phyloP scores from a whole-genome alignment of 2,113 vertebrate species.

The Ranitomeya variabilis region DNA sequence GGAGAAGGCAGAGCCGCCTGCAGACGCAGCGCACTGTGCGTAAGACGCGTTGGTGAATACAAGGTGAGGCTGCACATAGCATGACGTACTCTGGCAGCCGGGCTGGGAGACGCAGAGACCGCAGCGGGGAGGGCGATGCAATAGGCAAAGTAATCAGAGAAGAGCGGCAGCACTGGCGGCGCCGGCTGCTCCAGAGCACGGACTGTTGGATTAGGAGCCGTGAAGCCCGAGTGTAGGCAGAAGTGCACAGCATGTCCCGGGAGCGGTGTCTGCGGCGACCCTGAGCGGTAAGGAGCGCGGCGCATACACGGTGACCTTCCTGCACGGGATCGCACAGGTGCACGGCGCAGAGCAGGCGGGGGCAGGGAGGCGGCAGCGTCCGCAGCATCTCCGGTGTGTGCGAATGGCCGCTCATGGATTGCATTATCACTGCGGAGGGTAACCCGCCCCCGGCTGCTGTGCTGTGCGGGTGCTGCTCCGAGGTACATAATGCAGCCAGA shows the following conservation, averaged over 20 bases:
- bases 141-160: conserved; percentile 55
- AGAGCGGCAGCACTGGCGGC: conserved; percentile 8
- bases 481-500: neutral
- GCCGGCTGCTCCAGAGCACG: conserved; percentile 59
- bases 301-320: neutral
- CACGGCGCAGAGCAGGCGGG: neutral
- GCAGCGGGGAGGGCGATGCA: conserved; percentile 63
- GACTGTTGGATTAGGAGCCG: conserved; percentile 34
- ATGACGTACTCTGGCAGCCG: conserved; percentile 64
- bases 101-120: conserved; percentile 61
- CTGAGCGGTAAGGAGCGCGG: conserved; percentile 36
- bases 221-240: conserved; percentile 9
- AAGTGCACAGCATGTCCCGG: conserved; percentile 42
- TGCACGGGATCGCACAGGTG: conserved; percentile 23
- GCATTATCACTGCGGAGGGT: neutral
- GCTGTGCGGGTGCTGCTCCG: neutral
- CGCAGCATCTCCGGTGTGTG: neutral
- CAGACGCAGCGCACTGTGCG: conserved; percentile 53
- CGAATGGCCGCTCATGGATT: conserved; percentile 1
- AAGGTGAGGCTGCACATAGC: conserved; percentile 67
- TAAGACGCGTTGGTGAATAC: conserved; percentile 65
- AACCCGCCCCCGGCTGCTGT: neutral
- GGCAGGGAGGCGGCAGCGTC: neutral
- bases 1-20: conserved; percentile 21
- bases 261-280: conserved; percentile 7